These are phyloP conservation scores for Gallinago solitaria DNA, from an alignment of 2,797 vertebrate genomes.

Conservation along the genomic window DNA sequence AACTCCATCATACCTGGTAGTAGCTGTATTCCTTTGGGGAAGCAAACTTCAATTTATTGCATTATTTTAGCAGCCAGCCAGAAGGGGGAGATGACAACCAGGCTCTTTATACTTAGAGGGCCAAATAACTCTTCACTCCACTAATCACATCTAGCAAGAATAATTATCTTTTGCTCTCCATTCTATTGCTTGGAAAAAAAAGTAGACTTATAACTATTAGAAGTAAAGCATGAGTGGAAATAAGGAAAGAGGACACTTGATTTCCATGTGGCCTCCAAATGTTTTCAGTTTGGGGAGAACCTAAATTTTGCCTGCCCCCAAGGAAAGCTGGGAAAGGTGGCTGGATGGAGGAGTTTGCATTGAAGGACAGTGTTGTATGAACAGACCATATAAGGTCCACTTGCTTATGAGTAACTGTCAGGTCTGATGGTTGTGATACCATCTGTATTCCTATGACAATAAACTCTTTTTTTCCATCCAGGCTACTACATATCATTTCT, in stretches of 20 bases:
- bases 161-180: not conserved
- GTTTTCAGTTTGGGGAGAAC: not conserved
- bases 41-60: not conserved
- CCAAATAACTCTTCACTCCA: not conserved
- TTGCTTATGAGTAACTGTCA: not conserved
- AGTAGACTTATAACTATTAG: not conserved
- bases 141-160: not conserved
- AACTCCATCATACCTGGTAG: not conserved
- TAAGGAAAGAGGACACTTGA: not conserved
- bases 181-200: not conserved
- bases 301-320: not conserved
- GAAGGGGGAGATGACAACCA: constrained; percentile 52
- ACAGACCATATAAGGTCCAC: not conserved
- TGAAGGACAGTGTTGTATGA: not conserved
- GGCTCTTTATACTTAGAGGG: not conserved
- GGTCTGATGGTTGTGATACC: not conserved
- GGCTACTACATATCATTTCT: not conserved
- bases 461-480: not conserved
- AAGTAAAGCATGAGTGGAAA: not conserved
- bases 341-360: not conserved
- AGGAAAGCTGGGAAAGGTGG: not conserved
- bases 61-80: constrained; percentile 20
- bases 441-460: not conserved
- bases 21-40: not conserved
- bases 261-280: too few species aligned